Base-by-base conservation (phyloP, 2,888 invertebrate genomes). In the Phlogophora meticulosa region DNA sequence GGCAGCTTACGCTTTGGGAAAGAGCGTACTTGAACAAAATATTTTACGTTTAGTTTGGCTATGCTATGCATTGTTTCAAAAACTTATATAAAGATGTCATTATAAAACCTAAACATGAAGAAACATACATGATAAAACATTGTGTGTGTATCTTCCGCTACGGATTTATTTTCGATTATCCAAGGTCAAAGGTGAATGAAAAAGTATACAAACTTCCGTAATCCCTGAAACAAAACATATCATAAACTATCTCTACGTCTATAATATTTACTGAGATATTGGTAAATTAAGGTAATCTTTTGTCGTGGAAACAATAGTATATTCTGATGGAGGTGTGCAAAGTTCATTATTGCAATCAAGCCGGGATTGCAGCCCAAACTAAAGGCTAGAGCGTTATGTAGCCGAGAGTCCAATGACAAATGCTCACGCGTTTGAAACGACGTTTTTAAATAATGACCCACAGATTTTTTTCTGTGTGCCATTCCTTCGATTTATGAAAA, bases 121-220 rank as follows among this genome's bases (percentile, higher is more conserved):
- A 56, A 59, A 49, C 45, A 56, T 10, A 56, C 5, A 43, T 51
- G 5, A n/a, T n/a, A n/a, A 22, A 46, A 46, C 4, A 32, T 46
- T 49, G 53, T 43, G 24, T 10, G 24, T 11, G 15, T n/a, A 46
- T 48, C 40, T 57, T 53, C 49, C 43, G 65, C 40, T 55, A 65
- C 22, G 24, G 17, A 45, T 53, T 48, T 60, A 36, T 46, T 65
- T 38, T 34, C 36, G 38, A 51, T 17, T 59, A 28, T 57, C 32
- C 59, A 71, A 75, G 65, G 59, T 57, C 59, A 60, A 53, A 72
- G 51, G 45, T 56, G 34, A 73, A 73, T 42, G 40, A 71, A 65
- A 49, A 65, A 22, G 17, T 28, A 40, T 17, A 22, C n/a, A 51
- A 56, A 56, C 43, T 51, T 72, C 65, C 66, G 34, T 52, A 40